These are phyloP conservation scores for Lamellibrachia satsuma DNA, from an alignment of 2,888 invertebrate genomes.

Conservation along the genomic window DNA sequence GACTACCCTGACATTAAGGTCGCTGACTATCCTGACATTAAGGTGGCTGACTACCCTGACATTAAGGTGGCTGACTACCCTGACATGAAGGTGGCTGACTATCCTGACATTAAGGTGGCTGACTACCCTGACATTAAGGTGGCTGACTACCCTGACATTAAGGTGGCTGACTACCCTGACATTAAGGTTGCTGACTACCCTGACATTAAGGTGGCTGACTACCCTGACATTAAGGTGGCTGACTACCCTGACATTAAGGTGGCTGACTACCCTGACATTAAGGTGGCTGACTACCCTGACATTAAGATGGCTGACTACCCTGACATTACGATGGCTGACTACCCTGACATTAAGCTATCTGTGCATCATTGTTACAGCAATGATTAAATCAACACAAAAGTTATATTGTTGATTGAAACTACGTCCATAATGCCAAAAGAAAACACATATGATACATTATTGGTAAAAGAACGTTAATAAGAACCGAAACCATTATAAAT, in stretches of 20 bases:
- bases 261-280: background rate
- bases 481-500: too few relatives aligned
- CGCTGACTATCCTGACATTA: background rate
- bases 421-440: too few relatives aligned
- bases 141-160: background rate
- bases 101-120: background rate
- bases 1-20: background rate
- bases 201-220: background rate
- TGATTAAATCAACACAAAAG: too few relatives aligned
- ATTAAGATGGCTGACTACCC: background rate
- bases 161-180: background rate
- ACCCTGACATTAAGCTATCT: too few relatives aligned
- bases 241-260: background rate
- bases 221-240: too few relatives aligned
- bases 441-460: too few relatives aligned
- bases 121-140: background rate
- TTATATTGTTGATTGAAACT: too few relatives aligned
- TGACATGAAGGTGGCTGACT: too few relatives aligned
- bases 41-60: background rate
- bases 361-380: too few relatives aligned
- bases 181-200: too few relatives aligned
- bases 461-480: too few relatives aligned
- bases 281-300: background rate
- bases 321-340: too few relatives aligned
- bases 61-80: background rate